Percentiles rank a stretch among this genome's conserved stretches.
phyloP scores from a whole-genome alignment of 2,113 vertebrate genomes.

The rat (Rattus norvegicus) region GRCr8 NC_086020.1:250112501-250113000 shows the following conservation, averaged over 20 bases:
- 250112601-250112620: background rate
- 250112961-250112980: background rate
- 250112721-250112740: background rate
- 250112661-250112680: background rate
- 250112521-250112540: background rate
- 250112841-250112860: background rate
- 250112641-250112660: conserved; percentile 12
- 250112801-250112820: background rate
- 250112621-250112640: background rate
- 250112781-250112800: background rate
- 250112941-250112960: background rate
- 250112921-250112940: background rate
- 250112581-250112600: conserved; percentile 19
- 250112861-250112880: background rate
- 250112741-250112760: background rate
- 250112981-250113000: background rate
- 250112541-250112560: background rate
- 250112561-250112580: conserved; percentile 9
- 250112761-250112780: background rate
- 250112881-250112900: background rate
- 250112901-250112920: background rate
- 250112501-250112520: background rate
- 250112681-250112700: background rate
- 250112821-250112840: background rate
- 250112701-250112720: background rate